These are phyloP conservation scores for Sesia apiformis DNA, from an alignment of 2,888 invertebrate species.

Conservation along the genomic window DNA sequence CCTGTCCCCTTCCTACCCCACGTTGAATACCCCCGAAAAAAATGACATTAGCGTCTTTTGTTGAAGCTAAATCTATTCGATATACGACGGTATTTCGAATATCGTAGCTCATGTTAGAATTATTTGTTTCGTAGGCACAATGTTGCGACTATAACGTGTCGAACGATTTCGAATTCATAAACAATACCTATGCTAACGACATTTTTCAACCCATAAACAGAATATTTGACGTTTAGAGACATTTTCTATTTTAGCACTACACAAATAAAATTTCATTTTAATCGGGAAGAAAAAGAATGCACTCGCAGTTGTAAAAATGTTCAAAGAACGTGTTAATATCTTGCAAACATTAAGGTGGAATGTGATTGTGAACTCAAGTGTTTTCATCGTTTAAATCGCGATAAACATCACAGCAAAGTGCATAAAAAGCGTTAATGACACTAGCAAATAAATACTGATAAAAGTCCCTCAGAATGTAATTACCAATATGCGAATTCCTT, in stretches of 20 bases:
- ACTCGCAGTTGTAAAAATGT: neutral
- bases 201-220: constrained; percentile 31
- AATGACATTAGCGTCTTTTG: constrained; percentile 57
- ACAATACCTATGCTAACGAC: constrained; percentile 43
- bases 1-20: constrained; percentile 42
- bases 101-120: neutral
- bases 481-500: constrained; percentile 64
- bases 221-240: neutral
- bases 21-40: constrained; percentile 31
- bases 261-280: neutral
- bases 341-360: too few relatives aligned
- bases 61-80: constrained; percentile 33
- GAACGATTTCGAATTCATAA: constrained; percentile 42
- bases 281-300: neutral
- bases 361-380: too few relatives aligned
- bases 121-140: constrained; percentile 16
- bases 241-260: neutral
- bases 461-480: constrained; percentile 36
- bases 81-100: constrained; percentile 8
- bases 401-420: neutral
- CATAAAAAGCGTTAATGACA: neutral
- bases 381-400: neutral
- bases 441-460: constrained; percentile 20
- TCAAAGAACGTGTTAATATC: too few relatives aligned
- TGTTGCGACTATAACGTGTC: constrained; percentile 19